Evolutionary conservation across 2,113 vertebrate species (phyloP), one percentile per base, ranked within the genome.

Genomic region (Trachemys scripta): DNA sequence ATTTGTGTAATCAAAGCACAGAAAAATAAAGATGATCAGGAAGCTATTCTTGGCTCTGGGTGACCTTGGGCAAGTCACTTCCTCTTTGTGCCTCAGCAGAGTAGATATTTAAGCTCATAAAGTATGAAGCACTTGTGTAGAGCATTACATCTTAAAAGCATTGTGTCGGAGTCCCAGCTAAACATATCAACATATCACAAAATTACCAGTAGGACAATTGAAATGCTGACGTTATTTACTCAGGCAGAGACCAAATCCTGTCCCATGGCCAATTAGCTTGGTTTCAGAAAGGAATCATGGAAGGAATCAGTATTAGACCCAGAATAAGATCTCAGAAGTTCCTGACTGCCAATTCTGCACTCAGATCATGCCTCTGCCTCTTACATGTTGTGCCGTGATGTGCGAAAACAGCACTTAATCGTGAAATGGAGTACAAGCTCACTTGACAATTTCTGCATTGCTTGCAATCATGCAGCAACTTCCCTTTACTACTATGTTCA

Each of bases 311-410:
- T 29, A 24, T 29, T 51, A 31, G 22, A 76, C 51, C 17, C 87
- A 89, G 24, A 62, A 13, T 9, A 35, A 89, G 25, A 29, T 93
- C 84, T 95, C 90, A 87, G 50, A 59, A 89, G 92, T 50, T 82
- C 87, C 95, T 84, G 90, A 47, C 80, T 93, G 80, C 24, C 62
- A 80, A 69, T 35, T 65, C 17, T 75, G 49, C 57, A 47, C 29
- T 94, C 24, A 84, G 27, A 22, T 72, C 69, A 51, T 86, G 35
- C 17, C 35, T n/a, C 0, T 0, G 78, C 82, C 85, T 92, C 53
- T 87, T 82, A 9, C 14, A 6, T 1, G 53, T 90, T 1, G 85
- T 2, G 80, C 82, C 85, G 45, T 62, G 59, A 38, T 11, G 50
- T 89, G 76, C 31, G 62, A 84, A 82, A 72, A 42, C n/a, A 90